Conservation (phyloP, 2,797 vertebrate species). For the Monodelphis domestica region DNA sequence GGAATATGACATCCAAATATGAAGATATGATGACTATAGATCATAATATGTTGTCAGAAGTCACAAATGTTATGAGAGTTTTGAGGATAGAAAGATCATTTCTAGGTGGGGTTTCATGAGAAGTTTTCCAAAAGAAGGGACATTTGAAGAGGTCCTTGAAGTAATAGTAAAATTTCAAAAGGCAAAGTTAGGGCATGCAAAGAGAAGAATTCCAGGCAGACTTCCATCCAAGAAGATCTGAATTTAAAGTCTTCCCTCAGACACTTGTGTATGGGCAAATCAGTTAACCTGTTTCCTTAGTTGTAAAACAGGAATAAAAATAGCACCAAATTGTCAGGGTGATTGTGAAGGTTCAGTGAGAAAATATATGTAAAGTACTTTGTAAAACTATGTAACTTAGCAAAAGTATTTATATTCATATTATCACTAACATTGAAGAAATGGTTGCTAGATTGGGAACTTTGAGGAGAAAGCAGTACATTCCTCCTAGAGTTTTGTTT, state of each 20-base stretch:
- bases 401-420: not conserved
- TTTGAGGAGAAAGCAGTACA: not conserved
- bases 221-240: not conserved
- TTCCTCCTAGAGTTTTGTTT: no score
- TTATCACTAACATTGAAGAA: not conserved
- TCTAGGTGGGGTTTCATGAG: not conserved
- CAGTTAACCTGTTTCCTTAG: not conserved
- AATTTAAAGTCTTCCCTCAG: not conserved
- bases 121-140: not conserved
- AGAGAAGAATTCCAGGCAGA: not conserved
- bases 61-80: not conserved
- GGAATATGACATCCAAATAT: not conserved
- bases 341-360: not conserved
- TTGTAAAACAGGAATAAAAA: not conserved
- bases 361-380: not conserved
- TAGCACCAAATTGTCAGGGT: not conserved
- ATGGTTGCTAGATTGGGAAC: not conserved
- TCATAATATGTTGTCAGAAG: not conserved
- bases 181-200: not conserved
- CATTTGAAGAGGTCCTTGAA: not conserved
- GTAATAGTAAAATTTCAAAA: not conserved
- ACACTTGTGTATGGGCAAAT: not conserved
- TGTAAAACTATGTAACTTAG: not conserved
- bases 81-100: not conserved
- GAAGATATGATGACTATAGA: not conserved